Base-by-base conservation (phyloP, 2,797 vertebrate genomes). In the Spizella passerina region DNA sequence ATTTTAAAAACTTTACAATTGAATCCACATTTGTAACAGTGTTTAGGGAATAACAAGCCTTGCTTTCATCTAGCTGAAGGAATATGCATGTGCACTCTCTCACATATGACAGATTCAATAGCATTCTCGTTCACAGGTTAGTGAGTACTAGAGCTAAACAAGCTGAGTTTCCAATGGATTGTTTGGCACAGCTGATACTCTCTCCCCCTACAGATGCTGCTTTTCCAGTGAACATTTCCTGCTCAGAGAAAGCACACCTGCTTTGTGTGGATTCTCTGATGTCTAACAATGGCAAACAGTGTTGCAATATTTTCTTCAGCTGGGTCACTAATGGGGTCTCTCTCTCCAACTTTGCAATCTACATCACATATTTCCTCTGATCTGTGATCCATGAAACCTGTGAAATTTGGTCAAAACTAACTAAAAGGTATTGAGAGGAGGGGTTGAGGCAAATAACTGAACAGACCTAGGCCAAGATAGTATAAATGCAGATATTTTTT, bases 231-330 rank as follows among this genome's bases (percentile, higher is more conserved):
- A 80, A 36, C 0, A 12, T 43, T 73, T 55, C 53, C 30, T 73
- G 14, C 26, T 78, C 16, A 38, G 24, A 57, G 30, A 77, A 80
- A 70, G 7, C 9, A 47, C 16, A 23, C 21, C 29, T 46, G 12
- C 9, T 71, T 68, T 56, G 7, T 68, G 18, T 14, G 7, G 32
- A 47, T 63, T 92, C 41, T 80, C 52, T 80, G 60, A 55, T 63
- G 23, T 46, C 56, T 59, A 47, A n/a, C 0, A 0, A 52, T 16
- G 8, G 6, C 82, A 27, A 80, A 44, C 6, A 63, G 18, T 29
- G 15, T 29, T 83, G n/a, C 27, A 70, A 41, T 26, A 16, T 66
- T 86, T 92, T 66, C 56, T 88, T 77, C 65, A 66, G 0, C 12
- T 55, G n/a, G 22, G 32, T 88, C 44, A 60, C 41, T 81, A 86